A percentile compares a stretch with the other conserved stretches of the same genome.
These are phyloP conservation scores for Phalloptychus januarius DNA, from an alignment of 2,797 vertebrate species.

Conservation along the genomic window DNA sequence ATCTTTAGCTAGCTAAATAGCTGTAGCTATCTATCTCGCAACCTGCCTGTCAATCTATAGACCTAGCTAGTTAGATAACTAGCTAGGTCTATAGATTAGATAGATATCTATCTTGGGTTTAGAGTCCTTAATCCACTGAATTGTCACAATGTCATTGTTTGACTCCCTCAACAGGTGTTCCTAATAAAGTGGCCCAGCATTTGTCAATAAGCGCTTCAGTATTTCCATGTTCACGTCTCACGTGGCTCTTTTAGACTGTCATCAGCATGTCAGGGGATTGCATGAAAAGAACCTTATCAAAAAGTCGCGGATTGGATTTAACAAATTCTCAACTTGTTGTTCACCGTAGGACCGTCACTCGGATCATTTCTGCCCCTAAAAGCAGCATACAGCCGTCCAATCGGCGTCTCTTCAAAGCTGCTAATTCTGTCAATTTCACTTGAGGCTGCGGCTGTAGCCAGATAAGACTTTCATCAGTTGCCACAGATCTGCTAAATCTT, in stretches of 20 bases:
- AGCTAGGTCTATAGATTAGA: too few species aligned
- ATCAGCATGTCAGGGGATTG: slow-evolving; percentile 11
- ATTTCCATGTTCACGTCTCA: neutral
- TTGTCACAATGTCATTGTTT: neutral
- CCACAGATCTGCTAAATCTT: slow-evolving; percentile 26
- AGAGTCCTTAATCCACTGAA: neutral
- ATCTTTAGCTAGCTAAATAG: too few species aligned
- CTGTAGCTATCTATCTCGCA: too few species aligned
- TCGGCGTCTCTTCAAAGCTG: slow-evolving; percentile 14
- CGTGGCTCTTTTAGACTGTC: neutral
- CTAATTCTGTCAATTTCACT: slow-evolving; percentile 21
- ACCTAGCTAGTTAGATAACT: too few species aligned
- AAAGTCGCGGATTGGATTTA: slow-evolving; percentile 8
- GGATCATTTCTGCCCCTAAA: slow-evolving; percentile 5
- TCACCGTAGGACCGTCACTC: neutral
- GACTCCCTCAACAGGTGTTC: neutral
- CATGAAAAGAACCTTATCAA: slow-evolving; percentile 4
- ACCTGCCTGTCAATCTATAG: too few species aligned
- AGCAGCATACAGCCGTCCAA: neutral
- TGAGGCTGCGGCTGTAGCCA: slow-evolving; percentile 6
- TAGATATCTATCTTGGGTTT: neutral
- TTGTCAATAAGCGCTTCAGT: neutral
- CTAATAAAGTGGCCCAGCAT: neutral
- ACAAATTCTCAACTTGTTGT: neutral
- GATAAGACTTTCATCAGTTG: slow-evolving; percentile 10